Conservation (phyloP, 2,113 vertebrate species). For the Asarcornis scutulata region DNA sequence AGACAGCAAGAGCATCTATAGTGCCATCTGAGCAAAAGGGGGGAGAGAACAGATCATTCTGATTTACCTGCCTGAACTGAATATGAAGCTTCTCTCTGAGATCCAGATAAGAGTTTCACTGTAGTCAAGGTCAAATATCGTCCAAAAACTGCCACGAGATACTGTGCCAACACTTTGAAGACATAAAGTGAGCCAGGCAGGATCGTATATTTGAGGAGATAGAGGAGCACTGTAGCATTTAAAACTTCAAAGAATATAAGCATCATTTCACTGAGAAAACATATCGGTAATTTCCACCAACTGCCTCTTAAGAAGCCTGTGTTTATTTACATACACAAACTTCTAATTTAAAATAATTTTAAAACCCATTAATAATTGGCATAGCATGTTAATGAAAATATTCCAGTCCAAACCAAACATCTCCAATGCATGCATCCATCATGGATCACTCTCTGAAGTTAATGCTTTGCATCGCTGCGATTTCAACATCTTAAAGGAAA, state of each 20-base stretch:
- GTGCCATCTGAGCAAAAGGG: not conserved
- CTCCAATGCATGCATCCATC: not conserved
- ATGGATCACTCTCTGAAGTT: not conserved
- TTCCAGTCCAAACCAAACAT: not conserved
- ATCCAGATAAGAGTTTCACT: not conserved
- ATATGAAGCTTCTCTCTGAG: not conserved
- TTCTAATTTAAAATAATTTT: not conserved
- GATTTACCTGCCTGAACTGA: not conserved
- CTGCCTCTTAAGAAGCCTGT: not conserved
- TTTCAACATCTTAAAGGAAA: not conserved
- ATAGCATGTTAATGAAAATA: not conserved
- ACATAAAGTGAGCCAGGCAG: not conserved
- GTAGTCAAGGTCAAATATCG: not conserved
- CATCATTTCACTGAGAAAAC: not conserved
- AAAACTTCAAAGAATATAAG: not conserved
- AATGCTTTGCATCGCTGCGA: not conserved
- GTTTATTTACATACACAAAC: not conserved
- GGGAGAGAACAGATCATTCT: not conserved
- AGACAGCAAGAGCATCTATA: not conserved
- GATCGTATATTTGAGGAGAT: not conserved
- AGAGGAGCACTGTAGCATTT: not conserved
- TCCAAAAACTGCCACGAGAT: not conserved
- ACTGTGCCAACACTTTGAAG: not conserved
- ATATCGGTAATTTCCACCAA: not conserved
- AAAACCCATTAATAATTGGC: not conserved